A percentile compares a stretch with the other conserved stretches of the same genome.
Evolutionary conservation across 92 coral and sea anemone genomes (phyloP).

Genomic region (Parazoanthus swiftii): DNA sequence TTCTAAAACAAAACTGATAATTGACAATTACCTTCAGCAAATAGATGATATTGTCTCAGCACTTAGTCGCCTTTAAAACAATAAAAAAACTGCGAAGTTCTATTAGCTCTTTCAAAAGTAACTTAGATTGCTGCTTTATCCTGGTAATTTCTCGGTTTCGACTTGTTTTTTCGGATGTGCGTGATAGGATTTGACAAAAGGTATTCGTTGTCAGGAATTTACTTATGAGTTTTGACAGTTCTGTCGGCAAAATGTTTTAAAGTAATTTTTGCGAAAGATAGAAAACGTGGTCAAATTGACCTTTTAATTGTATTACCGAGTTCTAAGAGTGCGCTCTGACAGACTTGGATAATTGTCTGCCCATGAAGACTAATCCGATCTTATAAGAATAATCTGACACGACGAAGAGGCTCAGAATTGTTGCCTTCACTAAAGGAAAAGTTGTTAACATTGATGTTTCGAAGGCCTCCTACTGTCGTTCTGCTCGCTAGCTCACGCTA

Average conservation of each 20-base stretch:
- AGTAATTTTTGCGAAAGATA: background rate
- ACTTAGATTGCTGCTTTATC: background rate
- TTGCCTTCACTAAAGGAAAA: background rate
- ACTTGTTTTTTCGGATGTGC: background rate
- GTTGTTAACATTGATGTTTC: background rate
- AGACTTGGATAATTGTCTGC: background rate
- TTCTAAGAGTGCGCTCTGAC: background rate
- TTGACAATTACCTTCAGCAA: background rate
- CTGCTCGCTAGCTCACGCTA: too few species aligned
- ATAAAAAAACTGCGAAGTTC: background rate
- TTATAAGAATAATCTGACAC: background rate
- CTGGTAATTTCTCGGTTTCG: background rate
- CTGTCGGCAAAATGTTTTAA: background rate
- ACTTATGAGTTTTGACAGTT: background rate
- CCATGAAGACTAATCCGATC: background rate
- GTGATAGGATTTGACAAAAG: background rate
- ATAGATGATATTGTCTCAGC: background rate
- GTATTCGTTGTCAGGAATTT: background rate
- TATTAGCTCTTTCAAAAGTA: background rate
- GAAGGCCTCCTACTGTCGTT: background rate
- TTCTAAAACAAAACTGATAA: too few species aligned
- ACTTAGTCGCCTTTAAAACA: background rate
- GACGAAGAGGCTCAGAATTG: background rate
- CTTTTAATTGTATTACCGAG: background rate
- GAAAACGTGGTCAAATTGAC: background rate